Evolutionary conservation across 2,888 invertebrate genomes (phyloP), one percentile per base, ranked within the genome.

Genomic region (Geophilus truncorum): DNA sequence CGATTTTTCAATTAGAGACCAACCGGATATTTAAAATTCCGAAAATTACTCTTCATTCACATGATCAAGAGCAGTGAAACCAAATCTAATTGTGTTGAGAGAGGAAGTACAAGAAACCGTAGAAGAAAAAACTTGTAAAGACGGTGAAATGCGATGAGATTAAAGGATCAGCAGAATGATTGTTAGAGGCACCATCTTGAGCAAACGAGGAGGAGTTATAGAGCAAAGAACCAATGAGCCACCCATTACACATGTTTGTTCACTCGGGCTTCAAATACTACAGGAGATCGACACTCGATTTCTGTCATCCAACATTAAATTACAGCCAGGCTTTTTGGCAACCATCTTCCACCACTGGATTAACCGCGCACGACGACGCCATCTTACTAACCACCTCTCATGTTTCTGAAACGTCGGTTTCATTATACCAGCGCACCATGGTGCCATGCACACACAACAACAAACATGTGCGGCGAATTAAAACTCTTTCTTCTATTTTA

Each of bases 201-300:
- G 62, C 0, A 62, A 62, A 62, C 62, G 62, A 62, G 62, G 62
- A 62, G 62, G 21, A 21, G 62, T 62, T 23, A 62, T 62, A 62
- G 62, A 7, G 62, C 15, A 62, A n/a, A 62, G 62, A 62, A 62
- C n/a, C 45, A 45, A 45, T 45, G 45, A 45, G 45, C 45, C 45
- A 32, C 23, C 62, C 62, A 62, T 62, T 62, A 62, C 62, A 62
- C 62, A 62, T 62, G 62, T 62, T 62, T 62, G 62, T 62, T 62
- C 62, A 62, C 62, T 23, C 62, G 25, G 6, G 62, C 62, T 62
- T 62, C 62, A 62, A 62, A 62, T 62, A 25, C 62, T 62, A 25
- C 25, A 62, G 62, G 62, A 28, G 62, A 62, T 62, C 62, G 62
- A 62, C 62, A 62, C 62, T 62, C 62, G 62, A 62, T 62, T 62